Conservation (phyloP, 2,797 vertebrate genomes). For the Glyptemys insculpta region DNA sequence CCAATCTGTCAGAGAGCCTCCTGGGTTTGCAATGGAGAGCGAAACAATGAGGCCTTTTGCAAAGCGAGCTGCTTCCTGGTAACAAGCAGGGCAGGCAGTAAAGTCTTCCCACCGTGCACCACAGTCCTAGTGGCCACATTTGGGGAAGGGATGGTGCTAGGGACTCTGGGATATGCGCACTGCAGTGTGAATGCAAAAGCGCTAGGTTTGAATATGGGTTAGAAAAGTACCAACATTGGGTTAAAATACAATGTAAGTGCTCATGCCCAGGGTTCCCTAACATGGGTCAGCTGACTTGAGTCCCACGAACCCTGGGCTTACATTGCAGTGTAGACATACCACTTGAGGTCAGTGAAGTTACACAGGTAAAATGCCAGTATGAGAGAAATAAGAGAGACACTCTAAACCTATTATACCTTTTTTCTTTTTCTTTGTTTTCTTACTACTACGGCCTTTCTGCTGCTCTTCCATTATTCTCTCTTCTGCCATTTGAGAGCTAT, state of each 20-base stretch:
- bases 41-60: neutral
- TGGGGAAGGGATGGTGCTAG: neutral
- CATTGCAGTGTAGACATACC: neutral
- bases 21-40: neutral
- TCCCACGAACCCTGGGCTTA: neutral
- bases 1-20: neutral
- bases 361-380: accelerated
- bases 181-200: neutral
- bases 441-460: constrained; percentile 97
- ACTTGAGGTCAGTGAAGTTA: neutral
- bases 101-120: neutral
- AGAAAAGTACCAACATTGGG: neutral
- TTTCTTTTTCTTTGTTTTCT: constrained; percentile 99
- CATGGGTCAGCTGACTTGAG: neutral
- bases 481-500: constrained; percentile 98
- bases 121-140: neutral
- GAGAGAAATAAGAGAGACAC: neutral
- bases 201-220: neutral
- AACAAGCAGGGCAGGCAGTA: neutral
- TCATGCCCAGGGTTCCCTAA: neutral
- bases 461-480: constrained; percentile 97
- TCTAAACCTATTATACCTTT: constrained; percentile 85
- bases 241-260: neutral
- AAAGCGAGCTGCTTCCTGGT: neutral
- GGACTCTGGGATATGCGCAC: neutral